Conservation (phyloP, 2,888 invertebrate genomes). For the Criorhina ranunculi region DNA sequence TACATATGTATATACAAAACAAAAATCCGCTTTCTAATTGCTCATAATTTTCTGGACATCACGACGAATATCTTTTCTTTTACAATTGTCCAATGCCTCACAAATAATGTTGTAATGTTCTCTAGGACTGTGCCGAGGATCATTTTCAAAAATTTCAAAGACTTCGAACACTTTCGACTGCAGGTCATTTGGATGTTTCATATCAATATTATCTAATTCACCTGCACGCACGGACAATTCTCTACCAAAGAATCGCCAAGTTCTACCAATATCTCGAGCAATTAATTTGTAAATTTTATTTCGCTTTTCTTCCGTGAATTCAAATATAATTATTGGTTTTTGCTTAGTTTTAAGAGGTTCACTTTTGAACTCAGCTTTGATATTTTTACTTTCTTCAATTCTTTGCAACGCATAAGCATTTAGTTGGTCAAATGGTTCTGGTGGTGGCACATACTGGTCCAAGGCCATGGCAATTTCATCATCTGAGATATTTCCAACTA, state of each 20-base stretch:
- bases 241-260: conserved; percentile 82
- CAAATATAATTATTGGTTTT: conserved; percentile 6
- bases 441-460: conserved; percentile 71
- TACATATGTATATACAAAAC: no score
- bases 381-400: conserved; percentile 4
- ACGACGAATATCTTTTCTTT: conserved; percentile 80
- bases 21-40: conserved; percentile 54
- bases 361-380: not conserved
- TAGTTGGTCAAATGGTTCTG: not conserved
- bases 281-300: conserved; percentile 80
- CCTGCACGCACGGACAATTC: conserved; percentile 81
- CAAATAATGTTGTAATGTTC: conserved; percentile 78
- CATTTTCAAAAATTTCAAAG: conserved; percentile 81
- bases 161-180: conserved; percentile 80
- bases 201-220: conserved; percentile 81
- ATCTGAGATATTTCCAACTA: conserved; percentile 74
- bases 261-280: conserved; percentile 81
- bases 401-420: conserved; percentile 49
- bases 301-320: conserved; percentile 79
- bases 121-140: conserved; percentile 79
- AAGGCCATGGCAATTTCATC: conserved; percentile 76
- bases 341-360: not conserved
- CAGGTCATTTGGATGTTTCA: conserved; percentile 79
- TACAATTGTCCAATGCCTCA: conserved; percentile 79
- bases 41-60: conserved; percentile 79